These are phyloP conservation scores for Forpus xanthops DNA, from an alignment of 2,797 vertebrate species.

Conservation along the genomic window DNA sequence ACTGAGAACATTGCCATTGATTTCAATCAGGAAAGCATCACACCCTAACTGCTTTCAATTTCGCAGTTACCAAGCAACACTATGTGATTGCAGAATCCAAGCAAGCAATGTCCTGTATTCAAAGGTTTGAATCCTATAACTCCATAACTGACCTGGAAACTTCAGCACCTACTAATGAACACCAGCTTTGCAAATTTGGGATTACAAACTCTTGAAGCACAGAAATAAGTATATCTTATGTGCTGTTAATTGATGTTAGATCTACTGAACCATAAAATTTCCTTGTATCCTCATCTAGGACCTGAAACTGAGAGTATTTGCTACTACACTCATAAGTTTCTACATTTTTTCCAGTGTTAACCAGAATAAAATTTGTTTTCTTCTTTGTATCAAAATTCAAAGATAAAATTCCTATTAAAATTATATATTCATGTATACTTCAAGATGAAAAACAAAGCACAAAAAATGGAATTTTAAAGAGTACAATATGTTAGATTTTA, in stretches of 20 bases:
- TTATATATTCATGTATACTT: neutral
- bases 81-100: neutral
- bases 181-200: neutral
- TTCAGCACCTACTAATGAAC: neutral
- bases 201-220: neutral
- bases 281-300: neutral
- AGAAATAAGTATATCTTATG: neutral
- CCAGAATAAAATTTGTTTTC: neutral
- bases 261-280: neutral
- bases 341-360: neutral
- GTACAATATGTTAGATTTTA: neutral
- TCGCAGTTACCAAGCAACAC: constrained; percentile 44
- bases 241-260: neutral
- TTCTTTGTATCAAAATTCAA: neutral
- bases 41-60: constrained; percentile 50
- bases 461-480: neutral
- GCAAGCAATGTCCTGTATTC: neutral
- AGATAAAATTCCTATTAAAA: neutral
- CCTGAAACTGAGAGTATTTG: neutral
- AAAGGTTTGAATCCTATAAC: neutral
- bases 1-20: constrained; percentile 54
- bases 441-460: neutral
- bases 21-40: constrained; percentile 53
- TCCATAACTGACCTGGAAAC: neutral
- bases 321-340: neutral